Conservation (phyloP, 2,113 vertebrate genomes). For the Pangasianodon hypophthalmus region DNA sequence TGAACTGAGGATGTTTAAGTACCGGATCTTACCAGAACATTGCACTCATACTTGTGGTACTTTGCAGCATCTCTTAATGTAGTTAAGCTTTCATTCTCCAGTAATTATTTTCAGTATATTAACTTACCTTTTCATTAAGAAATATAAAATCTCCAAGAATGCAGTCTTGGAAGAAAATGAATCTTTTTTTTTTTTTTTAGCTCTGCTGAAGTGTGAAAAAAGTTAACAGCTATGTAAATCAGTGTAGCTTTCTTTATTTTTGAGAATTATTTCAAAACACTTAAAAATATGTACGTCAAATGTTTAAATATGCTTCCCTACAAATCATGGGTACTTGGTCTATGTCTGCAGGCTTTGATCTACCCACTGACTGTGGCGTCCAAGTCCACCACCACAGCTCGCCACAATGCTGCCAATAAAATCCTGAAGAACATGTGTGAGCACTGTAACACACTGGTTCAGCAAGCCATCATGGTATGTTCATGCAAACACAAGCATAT, state of each 20-base stretch:
- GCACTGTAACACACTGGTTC: constrained; percentile 95
- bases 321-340: constrained; percentile 19
- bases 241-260: neutral
- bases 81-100: neutral
- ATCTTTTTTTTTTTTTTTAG: neutral
- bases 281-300: neutral
- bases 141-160: neutral
- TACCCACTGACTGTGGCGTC: constrained; percentile 97
- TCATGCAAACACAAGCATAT: neutral
- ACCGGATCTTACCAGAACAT: neutral
- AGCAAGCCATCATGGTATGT: constrained; percentile 97
- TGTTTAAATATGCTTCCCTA: neutral
- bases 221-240: neutral
- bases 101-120: neutral
- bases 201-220: neutral
- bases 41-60: neutral
- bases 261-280: neutral
- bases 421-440: constrained; percentile 99
- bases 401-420: constrained; percentile 97
- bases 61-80: neutral
- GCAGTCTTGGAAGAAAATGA: neutral
- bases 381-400: constrained; percentile 97
- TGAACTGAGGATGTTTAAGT: neutral
- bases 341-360: constrained; percentile 86
- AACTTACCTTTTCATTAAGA: neutral